Conservation (phyloP, 2,888 invertebrate species). For the Autographa gamma region DNA sequence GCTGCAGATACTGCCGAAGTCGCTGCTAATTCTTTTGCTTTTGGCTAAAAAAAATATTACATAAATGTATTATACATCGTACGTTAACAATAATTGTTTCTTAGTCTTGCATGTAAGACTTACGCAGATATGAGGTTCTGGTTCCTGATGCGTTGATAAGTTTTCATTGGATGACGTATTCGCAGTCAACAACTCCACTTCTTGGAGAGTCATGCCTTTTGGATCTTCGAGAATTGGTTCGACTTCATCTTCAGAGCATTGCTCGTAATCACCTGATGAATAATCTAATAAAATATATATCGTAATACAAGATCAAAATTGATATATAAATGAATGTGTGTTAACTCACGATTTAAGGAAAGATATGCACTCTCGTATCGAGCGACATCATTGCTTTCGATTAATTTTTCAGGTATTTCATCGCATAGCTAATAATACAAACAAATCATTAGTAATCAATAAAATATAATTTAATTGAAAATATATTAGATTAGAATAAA, state of each 20-base stretch:
- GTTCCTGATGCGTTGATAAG: constrained; percentile 38
- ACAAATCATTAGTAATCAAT: neutral
- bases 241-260: constrained; percentile 77
- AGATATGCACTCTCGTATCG: constrained; percentile 75
- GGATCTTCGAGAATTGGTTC: constrained; percentile 76
- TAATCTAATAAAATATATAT: neutral
- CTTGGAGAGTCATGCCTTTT: constrained; percentile 77
- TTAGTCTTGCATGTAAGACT: constrained; percentile 21
- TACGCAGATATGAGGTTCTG: constrained; percentile 33
- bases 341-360: constrained; percentile 78
- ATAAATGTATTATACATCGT: neutral
- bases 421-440: constrained; percentile 33
- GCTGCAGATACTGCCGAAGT: constrained; percentile 67
- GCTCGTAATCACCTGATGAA: constrained; percentile 79
- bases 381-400: constrained; percentile 59
- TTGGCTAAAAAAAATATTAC: constrained; percentile 35
- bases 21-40: constrained; percentile 63
- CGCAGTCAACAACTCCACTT: constrained; percentile 75
- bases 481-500: too few species aligned
- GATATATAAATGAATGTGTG: constrained; percentile 7
- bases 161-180: constrained; percentile 66
- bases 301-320: constrained; percentile 10
- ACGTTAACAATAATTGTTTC: constrained; percentile 14
- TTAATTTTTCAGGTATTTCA: constrained; percentile 35
- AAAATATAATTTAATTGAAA: neutral